These are phyloP conservation scores for Automeris io DNA, from an alignment of 2,888 invertebrate species.

Conservation along the genomic window DNA sequence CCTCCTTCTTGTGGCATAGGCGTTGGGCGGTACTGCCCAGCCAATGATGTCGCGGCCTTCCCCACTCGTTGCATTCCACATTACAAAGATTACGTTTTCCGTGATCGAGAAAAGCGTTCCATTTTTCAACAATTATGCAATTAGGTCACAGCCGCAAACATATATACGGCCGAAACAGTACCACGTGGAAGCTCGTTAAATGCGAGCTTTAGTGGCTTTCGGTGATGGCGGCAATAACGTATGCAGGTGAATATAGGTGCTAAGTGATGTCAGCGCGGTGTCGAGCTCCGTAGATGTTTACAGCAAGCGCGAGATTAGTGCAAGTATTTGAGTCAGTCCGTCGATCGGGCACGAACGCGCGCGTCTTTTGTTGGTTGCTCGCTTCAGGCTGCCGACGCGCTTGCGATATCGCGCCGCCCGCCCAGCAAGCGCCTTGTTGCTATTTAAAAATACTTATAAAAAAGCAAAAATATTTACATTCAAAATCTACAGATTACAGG, in stretches of 20 bases:
- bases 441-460: conserved; percentile 20
- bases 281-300: conserved; percentile 20
- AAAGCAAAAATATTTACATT: conserved; percentile 12
- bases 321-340: conserved; percentile 39
- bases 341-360: conserved; percentile 33
- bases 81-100: conserved; percentile 53
- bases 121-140: conserved; percentile 26
- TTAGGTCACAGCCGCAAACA: background rate
- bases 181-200: background rate
- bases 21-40: conserved; percentile 44
- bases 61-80: conserved; percentile 49
- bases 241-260: conserved; percentile 16
- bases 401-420: conserved; percentile 35
- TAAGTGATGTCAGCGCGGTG: conserved; percentile 21
- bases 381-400: conserved; percentile 25
- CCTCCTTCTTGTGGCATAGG: conserved; percentile 69
- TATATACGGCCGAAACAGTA: too few relatives aligned
- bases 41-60: conserved; percentile 62
- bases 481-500: conserved; percentile 13
- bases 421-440: conserved; percentile 23
- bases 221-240: background rate
- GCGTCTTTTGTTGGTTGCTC: conserved; percentile 32
- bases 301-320: conserved; percentile 25
- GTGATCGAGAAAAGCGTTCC: conserved; percentile 36
- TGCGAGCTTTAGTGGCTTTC: conserved; percentile 9